Percentiles rank a stretch among this genome's conserved stretches.
These are phyloP conservation scores for Ptychochromis oligacanthus DNA, from an alignment of 2,113 vertebrate genomes.

Conservation along the genomic window DNA sequence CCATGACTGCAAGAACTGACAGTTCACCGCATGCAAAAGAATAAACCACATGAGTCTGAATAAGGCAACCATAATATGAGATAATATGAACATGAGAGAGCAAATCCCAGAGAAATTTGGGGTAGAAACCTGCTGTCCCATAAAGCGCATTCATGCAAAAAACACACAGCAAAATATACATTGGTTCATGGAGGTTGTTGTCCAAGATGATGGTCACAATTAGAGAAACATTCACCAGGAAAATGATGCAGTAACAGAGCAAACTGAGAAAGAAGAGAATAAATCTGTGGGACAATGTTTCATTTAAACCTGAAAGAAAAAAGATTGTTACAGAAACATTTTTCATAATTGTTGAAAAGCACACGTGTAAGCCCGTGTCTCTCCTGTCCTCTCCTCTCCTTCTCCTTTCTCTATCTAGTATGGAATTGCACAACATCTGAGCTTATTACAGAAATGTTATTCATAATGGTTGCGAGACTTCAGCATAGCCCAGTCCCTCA, in stretches of 20 bases:
- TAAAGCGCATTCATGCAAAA: conserved; percentile 58
- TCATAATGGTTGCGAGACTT: not conserved
- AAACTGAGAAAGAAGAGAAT: conserved; percentile 6
- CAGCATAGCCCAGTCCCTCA: accelerated
- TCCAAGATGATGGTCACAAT: conserved; percentile 47
- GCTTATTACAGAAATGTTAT: no score
- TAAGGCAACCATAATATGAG: conserved; percentile 48
- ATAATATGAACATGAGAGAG: conserved; percentile 43
- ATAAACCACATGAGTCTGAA: conserved; percentile 42
- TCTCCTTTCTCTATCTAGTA: no score
- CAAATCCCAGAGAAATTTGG: conserved; percentile 49
- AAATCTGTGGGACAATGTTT: not conserved
- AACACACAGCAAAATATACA: conserved; percentile 52
- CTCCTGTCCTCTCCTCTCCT: no score
- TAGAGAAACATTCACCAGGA: conserved; percentile 36
- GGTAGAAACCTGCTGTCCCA: conserved; percentile 59
- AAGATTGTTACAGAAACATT: not conserved
- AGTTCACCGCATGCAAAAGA: conserved; percentile 33
- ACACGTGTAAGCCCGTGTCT: no score
- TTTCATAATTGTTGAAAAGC: not conserved
- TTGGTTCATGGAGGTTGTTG: conserved; percentile 57
- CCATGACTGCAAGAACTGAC: no score
- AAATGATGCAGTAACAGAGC: conserved; percentile 39
- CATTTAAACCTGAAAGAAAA: conserved; percentile 44
- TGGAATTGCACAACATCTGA: conserved; percentile 11